A percentile compares a stretch with the other conserved stretches of the same genome.
Conservation (phyloP, 1,140 invertebrate genomes). For the Caenorhabditis tropicalis region DNA sequence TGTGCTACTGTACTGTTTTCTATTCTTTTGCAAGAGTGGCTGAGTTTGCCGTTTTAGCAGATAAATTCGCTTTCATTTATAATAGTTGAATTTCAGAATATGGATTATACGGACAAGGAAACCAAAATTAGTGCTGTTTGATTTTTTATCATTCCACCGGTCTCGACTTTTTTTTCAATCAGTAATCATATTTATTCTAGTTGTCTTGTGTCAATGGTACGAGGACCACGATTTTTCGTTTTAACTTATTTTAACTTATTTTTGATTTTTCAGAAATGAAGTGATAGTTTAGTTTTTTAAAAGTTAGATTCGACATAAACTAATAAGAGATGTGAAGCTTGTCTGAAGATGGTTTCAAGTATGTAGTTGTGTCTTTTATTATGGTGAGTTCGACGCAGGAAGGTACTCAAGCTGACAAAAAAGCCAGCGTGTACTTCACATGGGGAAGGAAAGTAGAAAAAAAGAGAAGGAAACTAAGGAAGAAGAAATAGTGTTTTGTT, state of each 20-base stretch:
- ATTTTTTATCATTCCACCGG: neutral
- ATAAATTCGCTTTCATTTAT: neutral
- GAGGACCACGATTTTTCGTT: neutral
- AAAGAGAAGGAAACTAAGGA: too few species aligned
- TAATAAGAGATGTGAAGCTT: neutral
- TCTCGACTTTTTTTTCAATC: neutral
- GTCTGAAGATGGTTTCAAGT: constrained; percentile 18
- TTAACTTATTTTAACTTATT: neutral
- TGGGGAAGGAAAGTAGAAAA: too few species aligned
- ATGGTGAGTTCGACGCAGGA: too few species aligned
- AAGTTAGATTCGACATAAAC: neutral
- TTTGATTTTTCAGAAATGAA: too few species aligned
- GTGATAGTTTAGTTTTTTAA: neutral
- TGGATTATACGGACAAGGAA: constrained; percentile 17
- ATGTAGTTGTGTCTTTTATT: too few species aligned
- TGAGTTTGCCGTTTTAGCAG: constrained; percentile 3
- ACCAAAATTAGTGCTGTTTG: constrained; percentile 49
- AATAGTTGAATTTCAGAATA: constrained; percentile 17
- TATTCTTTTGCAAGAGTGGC: constrained; percentile 26
- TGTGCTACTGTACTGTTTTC: constrained; percentile 12
- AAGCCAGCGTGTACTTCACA: too few species aligned
- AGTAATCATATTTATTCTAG: too few species aligned
- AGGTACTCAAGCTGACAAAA: neutral
- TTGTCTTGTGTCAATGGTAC: neutral
- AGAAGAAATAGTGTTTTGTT: too few species aligned